Conservation (phyloP, 2,113 vertebrate genomes). For the Glaucidium brasilianum region DNA sequence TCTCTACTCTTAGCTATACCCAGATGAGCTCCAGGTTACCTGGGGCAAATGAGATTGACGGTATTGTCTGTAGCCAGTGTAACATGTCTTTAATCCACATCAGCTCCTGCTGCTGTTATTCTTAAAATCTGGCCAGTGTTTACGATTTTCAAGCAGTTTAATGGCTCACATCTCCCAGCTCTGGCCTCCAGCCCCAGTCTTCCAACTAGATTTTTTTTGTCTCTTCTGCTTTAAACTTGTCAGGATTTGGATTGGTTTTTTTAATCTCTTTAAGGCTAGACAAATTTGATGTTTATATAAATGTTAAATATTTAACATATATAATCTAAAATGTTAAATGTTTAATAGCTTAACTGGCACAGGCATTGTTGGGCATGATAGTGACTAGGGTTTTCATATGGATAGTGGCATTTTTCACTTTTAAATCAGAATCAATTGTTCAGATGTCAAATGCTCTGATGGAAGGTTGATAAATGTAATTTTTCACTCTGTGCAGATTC, state of each 20-base stretch:
- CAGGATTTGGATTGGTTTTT: neutral
- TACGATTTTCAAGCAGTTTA: neutral
- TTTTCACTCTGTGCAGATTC: neutral
- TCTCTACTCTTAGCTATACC: neutral
- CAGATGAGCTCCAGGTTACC: neutral
- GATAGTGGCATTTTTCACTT: neutral
- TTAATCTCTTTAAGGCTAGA: neutral
- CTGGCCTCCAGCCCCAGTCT: neutral
- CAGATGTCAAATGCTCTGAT: slow-evolving; percentile 7
- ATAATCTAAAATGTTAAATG: neutral
- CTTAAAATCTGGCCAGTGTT: neutral
- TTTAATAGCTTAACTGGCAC: neutral
- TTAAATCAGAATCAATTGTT: slow-evolving; percentile 30
- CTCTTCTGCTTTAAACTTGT: neutral
- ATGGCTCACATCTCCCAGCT: neutral
- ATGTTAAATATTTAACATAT: no score
- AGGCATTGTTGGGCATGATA: neutral
- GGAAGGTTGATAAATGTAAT: slow-evolving; percentile 40
- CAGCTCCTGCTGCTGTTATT: neutral
- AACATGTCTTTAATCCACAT: neutral
- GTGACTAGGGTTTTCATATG: neutral
- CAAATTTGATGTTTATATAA: neutral
- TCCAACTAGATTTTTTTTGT: neutral
- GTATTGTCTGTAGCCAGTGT: neutral
- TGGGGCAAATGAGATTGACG: neutral